Percentiles rank a stretch among this genome's conserved stretches.
These are phyloP conservation scores for Drosophila infuscata DNA, from an alignment of 2,888 invertebrate genomes.

Conservation along the genomic window DNA sequence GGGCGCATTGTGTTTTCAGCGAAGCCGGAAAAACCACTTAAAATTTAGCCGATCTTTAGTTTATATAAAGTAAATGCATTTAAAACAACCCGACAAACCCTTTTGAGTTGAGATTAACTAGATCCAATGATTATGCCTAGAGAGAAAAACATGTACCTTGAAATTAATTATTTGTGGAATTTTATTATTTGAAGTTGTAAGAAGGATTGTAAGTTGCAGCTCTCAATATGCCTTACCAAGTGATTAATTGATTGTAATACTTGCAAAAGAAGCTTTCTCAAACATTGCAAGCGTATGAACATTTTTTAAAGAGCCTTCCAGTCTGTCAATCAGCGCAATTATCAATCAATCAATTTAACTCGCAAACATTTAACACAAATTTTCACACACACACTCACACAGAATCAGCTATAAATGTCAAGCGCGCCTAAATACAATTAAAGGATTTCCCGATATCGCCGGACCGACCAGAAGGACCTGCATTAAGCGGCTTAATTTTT, in stretches of 20 bases:
- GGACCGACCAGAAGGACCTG: conserved; percentile 57
- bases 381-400: conserved; percentile 25
- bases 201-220: not conserved
- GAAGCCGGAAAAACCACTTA: conserved; percentile 6
- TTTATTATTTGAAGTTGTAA: not conserved
- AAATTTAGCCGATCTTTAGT: not conserved
- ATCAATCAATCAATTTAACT: conserved; percentile 67
- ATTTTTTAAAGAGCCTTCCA: conserved; percentile 9
- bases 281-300: conserved; percentile 17
- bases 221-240: not conserved
- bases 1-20: conserved; percentile 34
- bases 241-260: conserved; percentile 23
- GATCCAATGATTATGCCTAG: not conserved
- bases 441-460: conserved; percentile 47
- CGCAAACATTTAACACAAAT: conserved; percentile 48
- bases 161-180: no score
- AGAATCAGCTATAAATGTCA: conserved; percentile 67
- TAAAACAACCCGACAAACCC: not conserved
- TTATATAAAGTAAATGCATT: not conserved
- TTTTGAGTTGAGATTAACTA: not conserved
- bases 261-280: not conserved
- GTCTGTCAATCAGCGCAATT: conserved; percentile 47
- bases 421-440: conserved; percentile 72
- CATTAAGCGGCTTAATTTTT: conserved; percentile 77
- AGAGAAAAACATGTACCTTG: not conserved